A percentile compares a stretch with the other conserved stretches of the same genome.
These are phyloP conservation scores for Drosophila rellima DNA, from an alignment of 2,888 invertebrate species.

Conservation along the genomic window DNA sequence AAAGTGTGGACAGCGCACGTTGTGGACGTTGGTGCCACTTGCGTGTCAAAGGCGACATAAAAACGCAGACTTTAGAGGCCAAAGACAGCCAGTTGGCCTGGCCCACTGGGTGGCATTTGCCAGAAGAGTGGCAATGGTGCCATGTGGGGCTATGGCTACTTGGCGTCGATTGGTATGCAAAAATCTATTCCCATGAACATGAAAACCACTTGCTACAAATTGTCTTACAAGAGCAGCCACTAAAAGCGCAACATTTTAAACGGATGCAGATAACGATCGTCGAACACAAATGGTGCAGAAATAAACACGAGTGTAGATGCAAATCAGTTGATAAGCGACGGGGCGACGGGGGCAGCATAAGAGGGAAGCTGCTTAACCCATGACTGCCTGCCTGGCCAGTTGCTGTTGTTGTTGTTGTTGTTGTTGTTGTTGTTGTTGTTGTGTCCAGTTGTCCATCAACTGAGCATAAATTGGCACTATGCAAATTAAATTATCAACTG, in stretches of 20 bases:
- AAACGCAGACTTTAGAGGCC: slow-evolving; percentile 65
- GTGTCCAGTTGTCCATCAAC: slow-evolving; percentile 69
- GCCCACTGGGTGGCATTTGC: slow-evolving; percentile 62
- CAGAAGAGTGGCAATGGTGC: slow-evolving; percentile 15
- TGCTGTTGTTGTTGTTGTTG: slow-evolving; percentile 5
- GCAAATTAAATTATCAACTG: slow-evolving; percentile 83
- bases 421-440: slow-evolving; percentile 9
- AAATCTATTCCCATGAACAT: slow-evolving; percentile 80
- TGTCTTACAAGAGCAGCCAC: slow-evolving; percentile 76
- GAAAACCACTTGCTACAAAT: slow-evolving; percentile 81
- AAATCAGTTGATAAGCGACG: slow-evolving; percentile 74
- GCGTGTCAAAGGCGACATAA: slow-evolving; percentile 76
- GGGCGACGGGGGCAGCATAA: slow-evolving; percentile 16
- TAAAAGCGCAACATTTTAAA: slow-evolving; percentile 70
- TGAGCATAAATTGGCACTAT: slow-evolving; percentile 83
- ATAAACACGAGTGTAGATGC: slow-evolving; percentile 84
- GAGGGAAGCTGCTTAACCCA: slow-evolving; percentile 64
- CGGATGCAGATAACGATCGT: slow-evolving; percentile 84
- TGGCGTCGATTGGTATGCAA: slow-evolving; percentile 59
- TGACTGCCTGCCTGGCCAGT: slow-evolving; percentile 48
- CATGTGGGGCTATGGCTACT: slow-evolving; percentile 2
- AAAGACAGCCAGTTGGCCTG: slow-evolving; percentile 29
- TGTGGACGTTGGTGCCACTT: slow-evolving; percentile 50
- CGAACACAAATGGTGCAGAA: slow-evolving; percentile 84
- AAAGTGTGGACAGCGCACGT: slow-evolving; percentile 72